These are phyloP conservation scores for Acipenser transmontanus DNA, from an alignment of 2,797 vertebrate species.

Conservation along the genomic window DNA sequence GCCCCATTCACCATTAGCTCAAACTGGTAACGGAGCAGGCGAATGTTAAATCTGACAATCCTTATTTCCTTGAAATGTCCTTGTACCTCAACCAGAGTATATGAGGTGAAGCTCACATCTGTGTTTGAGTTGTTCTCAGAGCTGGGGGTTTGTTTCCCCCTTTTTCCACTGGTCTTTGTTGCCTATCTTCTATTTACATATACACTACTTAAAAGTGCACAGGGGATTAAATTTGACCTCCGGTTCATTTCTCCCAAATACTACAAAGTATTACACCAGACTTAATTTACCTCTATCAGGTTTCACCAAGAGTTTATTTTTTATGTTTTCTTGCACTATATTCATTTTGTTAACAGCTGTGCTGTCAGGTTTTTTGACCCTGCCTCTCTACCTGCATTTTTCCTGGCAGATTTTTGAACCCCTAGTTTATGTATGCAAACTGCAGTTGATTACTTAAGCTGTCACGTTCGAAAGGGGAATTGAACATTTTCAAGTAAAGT, in stretches of 20 bases:
- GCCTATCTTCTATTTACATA: no score
- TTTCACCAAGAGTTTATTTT: constrained; percentile 19
- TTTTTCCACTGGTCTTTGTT: constrained; percentile 3
- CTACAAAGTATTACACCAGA: constrained; percentile 54
- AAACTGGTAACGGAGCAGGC: constrained; percentile 44
- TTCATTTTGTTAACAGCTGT: no score
- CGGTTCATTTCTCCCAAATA: constrained; percentile 54
- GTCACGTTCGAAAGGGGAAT: no score
- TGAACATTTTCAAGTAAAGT: no score
- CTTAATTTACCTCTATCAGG: constrained; percentile 52
- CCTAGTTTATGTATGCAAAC: no score
- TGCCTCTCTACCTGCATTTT: no score
- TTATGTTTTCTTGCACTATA: constrained; percentile 6
- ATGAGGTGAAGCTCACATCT: constrained; percentile 20
- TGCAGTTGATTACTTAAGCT: no score
- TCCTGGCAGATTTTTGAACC: no score
- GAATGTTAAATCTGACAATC: constrained; percentile 54
- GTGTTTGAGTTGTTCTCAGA: constrained; percentile 15
- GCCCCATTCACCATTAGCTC: constrained; percentile 40
- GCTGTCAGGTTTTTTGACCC: no score
- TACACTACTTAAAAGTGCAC: constrained; percentile 35
- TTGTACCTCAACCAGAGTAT: constrained; percentile 22
- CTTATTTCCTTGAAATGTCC: constrained; percentile 55
- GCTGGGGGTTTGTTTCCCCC: constrained; percentile 1
- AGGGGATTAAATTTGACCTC: constrained; percentile 45